Evolutionary conservation across 2,113 vertebrate species (phyloP).

Genomic region (Strigops habroptila): DNA sequence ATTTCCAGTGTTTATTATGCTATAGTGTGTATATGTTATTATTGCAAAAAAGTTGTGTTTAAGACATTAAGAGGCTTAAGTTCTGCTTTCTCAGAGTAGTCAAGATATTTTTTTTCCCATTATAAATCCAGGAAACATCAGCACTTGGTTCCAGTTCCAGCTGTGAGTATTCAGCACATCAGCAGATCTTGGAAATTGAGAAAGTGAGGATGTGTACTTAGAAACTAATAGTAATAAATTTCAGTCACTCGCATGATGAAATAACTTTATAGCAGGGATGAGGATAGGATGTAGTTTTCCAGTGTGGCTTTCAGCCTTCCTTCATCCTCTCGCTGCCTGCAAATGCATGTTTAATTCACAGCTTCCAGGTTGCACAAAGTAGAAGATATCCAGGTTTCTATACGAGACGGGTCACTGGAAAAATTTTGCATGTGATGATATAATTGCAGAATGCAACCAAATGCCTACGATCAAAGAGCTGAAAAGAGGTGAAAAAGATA

Average conservation of each 20-base stretch:
- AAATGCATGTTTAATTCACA: neutral
- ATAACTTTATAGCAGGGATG: neutral
- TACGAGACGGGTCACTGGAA: neutral
- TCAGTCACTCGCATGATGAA: neutral
- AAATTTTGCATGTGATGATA: neutral
- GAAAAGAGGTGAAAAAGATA: neutral
- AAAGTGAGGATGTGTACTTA: neutral
- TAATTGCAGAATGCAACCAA: neutral
- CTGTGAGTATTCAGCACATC: neutral
- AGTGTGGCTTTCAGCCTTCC: neutral
- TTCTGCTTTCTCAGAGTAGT: neutral
- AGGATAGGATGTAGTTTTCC: neutral
- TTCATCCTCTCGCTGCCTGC: neutral
- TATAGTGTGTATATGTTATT: neutral
- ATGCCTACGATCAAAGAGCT: neutral
- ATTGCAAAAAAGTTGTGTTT: neutral
- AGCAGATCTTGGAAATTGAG: neutral
- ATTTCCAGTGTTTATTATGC: neutral
- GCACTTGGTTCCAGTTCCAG: neutral
- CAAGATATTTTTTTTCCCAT: neutral
- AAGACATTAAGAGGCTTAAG: neutral
- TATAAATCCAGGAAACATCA: neutral
- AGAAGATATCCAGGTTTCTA: neutral
- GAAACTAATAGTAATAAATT: neutral
- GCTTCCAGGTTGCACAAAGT: neutral